These are phyloP conservation scores for Lepidocyrtoides sp. DNA, from an alignment of 2,888 invertebrate species.

Conservation along the genomic window DNA sequence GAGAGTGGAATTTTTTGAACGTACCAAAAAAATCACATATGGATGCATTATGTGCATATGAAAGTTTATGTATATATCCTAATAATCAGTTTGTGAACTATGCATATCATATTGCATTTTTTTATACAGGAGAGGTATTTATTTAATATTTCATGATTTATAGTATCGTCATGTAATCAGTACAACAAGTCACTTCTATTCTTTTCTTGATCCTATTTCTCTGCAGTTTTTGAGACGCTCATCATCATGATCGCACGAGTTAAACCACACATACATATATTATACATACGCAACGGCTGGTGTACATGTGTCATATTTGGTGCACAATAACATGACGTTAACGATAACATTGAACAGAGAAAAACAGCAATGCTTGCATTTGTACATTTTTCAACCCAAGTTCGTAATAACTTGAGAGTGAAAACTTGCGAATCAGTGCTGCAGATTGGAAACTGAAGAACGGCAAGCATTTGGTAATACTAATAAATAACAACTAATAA, in stretches of 20 bases:
- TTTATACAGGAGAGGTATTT: too few relatives aligned
- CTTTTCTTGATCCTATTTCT: conserved; percentile 6
- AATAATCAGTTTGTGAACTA: too few relatives aligned
- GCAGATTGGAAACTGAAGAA: conserved; percentile 7
- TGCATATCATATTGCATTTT: too few relatives aligned
- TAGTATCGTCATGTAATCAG: neutral
- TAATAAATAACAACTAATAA: conserved; percentile 19
- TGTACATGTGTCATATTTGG: conserved; percentile 52
- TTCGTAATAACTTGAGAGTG: neutral
- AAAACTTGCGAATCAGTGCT: neutral
- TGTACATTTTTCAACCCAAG: neutral
- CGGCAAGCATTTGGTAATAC: conserved; percentile 20
- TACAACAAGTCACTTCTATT: neutral
- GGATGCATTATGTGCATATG: too few relatives aligned
- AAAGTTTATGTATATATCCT: too few relatives aligned
- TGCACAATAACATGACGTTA: conserved; percentile 16
- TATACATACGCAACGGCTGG: conserved; percentile 39
- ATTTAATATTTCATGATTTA: neutral
- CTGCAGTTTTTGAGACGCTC: neutral
- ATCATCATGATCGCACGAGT: conserved; percentile 15
- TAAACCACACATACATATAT: neutral
- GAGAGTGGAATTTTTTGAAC: too few relatives aligned
- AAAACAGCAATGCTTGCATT: neutral
- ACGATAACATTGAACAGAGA: conserved; percentile 8
- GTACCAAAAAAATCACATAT: too few relatives aligned